phyloP scores from a whole-genome alignment of 2,113 vertebrate species.

The Microtus pennsylvanicus region DNA sequence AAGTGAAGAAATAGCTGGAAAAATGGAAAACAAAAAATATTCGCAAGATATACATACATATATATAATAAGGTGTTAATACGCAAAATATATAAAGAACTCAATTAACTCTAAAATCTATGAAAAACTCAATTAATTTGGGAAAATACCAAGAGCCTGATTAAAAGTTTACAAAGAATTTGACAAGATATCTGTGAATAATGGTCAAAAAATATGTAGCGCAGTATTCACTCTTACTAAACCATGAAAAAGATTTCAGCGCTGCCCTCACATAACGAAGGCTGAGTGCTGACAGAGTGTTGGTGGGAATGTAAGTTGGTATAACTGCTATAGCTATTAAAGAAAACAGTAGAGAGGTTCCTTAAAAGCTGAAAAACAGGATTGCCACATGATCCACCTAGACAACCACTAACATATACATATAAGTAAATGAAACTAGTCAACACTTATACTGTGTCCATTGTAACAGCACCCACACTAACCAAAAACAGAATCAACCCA shows the following conservation, averaged over 20 bases:
- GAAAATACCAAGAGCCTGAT: not conserved
- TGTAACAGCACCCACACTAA: not conserved
- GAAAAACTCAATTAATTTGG: not conserved
- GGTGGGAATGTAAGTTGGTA: not conserved
- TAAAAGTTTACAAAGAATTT: not conserved
- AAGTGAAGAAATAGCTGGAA: not conserved
- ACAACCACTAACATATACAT: not conserved
- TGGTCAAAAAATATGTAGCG: not conserved
- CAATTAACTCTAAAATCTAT: not conserved
- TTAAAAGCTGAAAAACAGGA: not conserved
- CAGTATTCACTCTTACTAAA: not conserved
- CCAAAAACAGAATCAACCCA: not conserved
- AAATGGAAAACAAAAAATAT: not conserved
- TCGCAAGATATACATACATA: not conserved
- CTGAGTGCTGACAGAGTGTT: not conserved
- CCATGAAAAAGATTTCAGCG: not conserved
- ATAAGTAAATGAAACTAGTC: not conserved
- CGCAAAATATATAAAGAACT: not conserved
- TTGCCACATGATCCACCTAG: not conserved
- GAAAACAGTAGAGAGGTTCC: not conserved
- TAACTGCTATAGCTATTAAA: not conserved
- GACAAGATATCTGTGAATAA: not conserved
- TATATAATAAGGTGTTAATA: not conserved
- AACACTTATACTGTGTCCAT: not conserved
- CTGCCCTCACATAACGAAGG: not conserved